Conservation (phyloP, 1,140 invertebrate species). For the Procambarus clarkii region DNA sequence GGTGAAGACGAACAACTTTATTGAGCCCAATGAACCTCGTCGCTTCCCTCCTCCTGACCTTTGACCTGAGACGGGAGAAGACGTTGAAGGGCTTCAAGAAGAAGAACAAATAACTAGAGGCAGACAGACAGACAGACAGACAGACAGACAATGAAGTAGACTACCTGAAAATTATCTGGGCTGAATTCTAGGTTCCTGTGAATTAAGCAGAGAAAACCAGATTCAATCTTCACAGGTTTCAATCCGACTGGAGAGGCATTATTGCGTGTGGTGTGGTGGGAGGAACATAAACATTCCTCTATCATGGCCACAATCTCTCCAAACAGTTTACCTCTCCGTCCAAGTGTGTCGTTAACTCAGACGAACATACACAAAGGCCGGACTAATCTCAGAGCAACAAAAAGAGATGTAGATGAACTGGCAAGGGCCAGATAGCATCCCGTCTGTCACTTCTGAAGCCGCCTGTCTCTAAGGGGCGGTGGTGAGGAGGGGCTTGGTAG, state of each 20-base stretch:
- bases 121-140: not conserved
- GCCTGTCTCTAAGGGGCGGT: not conserved
- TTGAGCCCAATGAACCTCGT: too few relatives aligned
- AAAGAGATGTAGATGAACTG: slow-evolving; percentile 1
- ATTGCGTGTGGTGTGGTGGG: not conserved
- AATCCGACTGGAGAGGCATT: not conserved
- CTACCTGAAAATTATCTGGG: not conserved
- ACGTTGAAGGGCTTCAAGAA: too few relatives aligned
- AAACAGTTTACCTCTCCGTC: slow-evolving; percentile 20
- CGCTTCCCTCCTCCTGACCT: too few relatives aligned
- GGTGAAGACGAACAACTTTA: too few relatives aligned
- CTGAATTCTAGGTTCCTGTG: not conserved
- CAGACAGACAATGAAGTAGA: not conserved
- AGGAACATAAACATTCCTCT: slow-evolving; percentile 5
- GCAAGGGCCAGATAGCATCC: not conserved
- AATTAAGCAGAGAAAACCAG: not conserved
- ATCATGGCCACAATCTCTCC: slow-evolving; percentile 22
- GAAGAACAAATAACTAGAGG: too few relatives aligned
- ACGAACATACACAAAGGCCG: not conserved
- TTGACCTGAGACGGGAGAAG: too few relatives aligned
- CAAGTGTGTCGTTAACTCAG: not conserved
- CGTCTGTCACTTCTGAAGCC: slow-evolving; percentile 4
- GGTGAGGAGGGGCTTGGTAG: not conserved
- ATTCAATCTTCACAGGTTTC: not conserved
- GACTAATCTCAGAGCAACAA: not conserved